Conservation (phyloP, 2,797 vertebrate genomes). For the Rhinella marina region DNA sequence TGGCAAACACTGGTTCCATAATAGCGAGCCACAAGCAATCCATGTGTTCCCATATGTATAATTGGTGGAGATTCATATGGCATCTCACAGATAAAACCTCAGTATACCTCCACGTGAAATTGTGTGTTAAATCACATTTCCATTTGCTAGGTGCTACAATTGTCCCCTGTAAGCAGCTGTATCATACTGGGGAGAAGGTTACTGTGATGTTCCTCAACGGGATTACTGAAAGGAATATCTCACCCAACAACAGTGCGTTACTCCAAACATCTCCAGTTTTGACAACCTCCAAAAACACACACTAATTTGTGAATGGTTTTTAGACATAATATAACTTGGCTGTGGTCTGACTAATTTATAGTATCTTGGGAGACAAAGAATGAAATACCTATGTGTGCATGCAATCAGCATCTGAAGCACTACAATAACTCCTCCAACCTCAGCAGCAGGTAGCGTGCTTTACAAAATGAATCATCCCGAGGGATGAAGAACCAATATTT, state of each 20-base stretch:
- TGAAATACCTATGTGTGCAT: conserved; percentile 19
- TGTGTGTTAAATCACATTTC: too few species aligned
- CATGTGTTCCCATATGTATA: too few species aligned
- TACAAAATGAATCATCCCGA: conserved; percentile 35
- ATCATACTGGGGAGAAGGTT: background rate
- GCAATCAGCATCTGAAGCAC: background rate
- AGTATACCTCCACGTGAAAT: too few species aligned
- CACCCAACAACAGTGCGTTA: too few species aligned
- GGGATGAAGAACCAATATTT: conserved; percentile 37
- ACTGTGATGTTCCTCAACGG: too few species aligned
- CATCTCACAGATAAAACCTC: too few species aligned
- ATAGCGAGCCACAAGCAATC: too few species aligned
- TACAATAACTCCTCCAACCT: background rate
- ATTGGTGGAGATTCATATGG: too few species aligned
- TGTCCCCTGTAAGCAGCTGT: background rate
- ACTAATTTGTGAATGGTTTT: background rate
- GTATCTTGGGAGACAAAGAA: background rate
- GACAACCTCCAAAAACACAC: background rate
- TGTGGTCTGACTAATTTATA: too few species aligned
- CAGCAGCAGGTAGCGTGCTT: background rate
- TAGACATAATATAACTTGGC: background rate
- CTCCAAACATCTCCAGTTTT: background rate
- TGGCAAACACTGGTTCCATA: too few species aligned
- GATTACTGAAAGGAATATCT: too few species aligned
- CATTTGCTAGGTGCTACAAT: too few species aligned